phyloP scores from a whole-genome alignment of 1,140 invertebrate species.

The Cotesia typhae region DNA sequence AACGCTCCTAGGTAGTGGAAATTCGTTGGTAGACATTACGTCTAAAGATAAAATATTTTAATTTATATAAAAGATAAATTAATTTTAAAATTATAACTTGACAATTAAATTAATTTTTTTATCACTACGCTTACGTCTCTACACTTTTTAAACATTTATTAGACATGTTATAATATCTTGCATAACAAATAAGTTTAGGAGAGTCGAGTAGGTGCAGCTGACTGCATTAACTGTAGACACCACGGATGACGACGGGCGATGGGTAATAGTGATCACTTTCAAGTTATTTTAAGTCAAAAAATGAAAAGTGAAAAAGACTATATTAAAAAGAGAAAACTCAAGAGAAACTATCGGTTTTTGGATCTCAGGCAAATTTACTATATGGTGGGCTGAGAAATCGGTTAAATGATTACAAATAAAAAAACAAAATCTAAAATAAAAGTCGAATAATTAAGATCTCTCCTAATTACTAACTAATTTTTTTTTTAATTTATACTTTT shows the following conservation, averaged over 20 bases:
- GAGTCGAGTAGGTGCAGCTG: slow-evolving; percentile 50
- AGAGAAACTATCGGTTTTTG: slow-evolving; percentile 21
- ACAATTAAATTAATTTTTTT: too few species aligned
- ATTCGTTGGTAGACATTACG: too few species aligned
- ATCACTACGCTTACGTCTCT: too few species aligned
- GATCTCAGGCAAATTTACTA: slow-evolving; percentile 5
- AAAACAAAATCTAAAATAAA: background rate
- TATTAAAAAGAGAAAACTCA: slow-evolving; percentile 31
- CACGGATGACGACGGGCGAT: slow-evolving; percentile 33
- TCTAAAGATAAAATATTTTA: too few species aligned
- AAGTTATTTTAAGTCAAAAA: slow-evolving; percentile 62
- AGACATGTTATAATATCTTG: background rate
- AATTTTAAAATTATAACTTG: too few species aligned
- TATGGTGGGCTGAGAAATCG: background rate
- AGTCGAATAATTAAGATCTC: background rate
- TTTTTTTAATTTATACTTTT: background rate
- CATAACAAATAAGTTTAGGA: slow-evolving; percentile 41
- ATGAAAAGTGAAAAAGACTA: slow-evolving; percentile 38
- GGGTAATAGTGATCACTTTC: slow-evolving; percentile 57
- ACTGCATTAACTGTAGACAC: slow-evolving; percentile 44
- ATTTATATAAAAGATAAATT: too few species aligned
- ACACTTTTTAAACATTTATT: too few species aligned
- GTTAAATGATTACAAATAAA: slow-evolving; percentile 2
- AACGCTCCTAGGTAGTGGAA: slow-evolving; percentile 56
- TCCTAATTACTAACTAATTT: background rate